Percentiles rank a stretch among this genome's conserved stretches.
Evolutionary conservation across 92 coral and sea anemone species (phyloP).

Genomic region (Montipora capitata): DNA sequence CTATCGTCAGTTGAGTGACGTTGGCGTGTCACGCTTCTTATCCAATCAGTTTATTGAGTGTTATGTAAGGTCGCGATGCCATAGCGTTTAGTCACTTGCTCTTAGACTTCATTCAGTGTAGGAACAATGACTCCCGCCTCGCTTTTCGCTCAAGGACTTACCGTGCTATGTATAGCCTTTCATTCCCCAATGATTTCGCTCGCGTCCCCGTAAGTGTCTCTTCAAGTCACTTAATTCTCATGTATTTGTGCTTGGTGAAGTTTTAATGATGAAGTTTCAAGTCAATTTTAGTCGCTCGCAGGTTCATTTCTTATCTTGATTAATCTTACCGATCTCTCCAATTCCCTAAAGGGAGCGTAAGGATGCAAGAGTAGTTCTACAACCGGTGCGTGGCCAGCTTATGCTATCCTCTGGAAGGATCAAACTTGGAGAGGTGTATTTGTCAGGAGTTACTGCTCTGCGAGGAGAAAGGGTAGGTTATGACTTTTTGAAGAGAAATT

Average conservation of each 20-base stretch:
- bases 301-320: slow-evolving; percentile 46
- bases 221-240: slow-evolving; percentile 13
- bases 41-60: slow-evolving; percentile 71
- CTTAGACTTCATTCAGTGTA: slow-evolving; percentile 24
- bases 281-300: slow-evolving; percentile 10
- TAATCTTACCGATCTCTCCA: slow-evolving; percentile 33
- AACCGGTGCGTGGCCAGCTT: slow-evolving; percentile 72
- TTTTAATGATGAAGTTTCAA: slow-evolving; percentile 37
- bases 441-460: slow-evolving; percentile 78
- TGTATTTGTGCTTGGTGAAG: slow-evolving; percentile 10
- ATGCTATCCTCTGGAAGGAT: slow-evolving; percentile 64
- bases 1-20: slow-evolving; percentile 78
- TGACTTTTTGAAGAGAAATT: neutral
- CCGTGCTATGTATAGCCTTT: slow-evolving; percentile 32
- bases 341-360: slow-evolving; percentile 39
- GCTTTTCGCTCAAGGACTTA: slow-evolving; percentile 15
- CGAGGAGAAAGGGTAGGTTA: slow-evolving; percentile 81
- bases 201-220: slow-evolving; percentile 26
- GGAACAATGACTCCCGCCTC: slow-evolving; percentile 28
- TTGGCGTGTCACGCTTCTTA: slow-evolving; percentile 74
- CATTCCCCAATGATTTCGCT: slow-evolving; percentile 17
- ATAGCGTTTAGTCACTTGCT: slow-evolving; percentile 40
- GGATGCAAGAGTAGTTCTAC: slow-evolving; percentile 70
- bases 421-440: slow-evolving; percentile 82
- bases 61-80: slow-evolving; percentile 28